These are phyloP conservation scores for Melinaea menophilus DNA, from an alignment of 2,888 invertebrate species.

Conservation along the genomic window DNA sequence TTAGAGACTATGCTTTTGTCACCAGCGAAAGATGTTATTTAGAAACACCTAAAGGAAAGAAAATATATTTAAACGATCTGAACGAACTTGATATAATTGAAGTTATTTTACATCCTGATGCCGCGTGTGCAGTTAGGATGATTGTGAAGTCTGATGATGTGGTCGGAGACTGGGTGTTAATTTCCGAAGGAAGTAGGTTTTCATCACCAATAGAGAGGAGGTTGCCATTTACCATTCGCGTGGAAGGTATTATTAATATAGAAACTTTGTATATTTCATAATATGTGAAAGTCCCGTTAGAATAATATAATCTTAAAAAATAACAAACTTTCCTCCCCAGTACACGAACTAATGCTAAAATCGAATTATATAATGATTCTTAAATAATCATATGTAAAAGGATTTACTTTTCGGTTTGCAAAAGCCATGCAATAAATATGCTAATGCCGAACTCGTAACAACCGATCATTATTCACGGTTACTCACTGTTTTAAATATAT, in stretches of 20 bases:
- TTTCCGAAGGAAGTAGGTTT: constrained; percentile 42
- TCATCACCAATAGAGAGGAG: constrained; percentile 46
- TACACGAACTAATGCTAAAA: too few species aligned
- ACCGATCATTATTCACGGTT: too few species aligned
- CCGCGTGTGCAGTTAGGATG: constrained; percentile 49
- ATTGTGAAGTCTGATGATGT: constrained; percentile 41
- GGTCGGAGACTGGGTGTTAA: constrained; percentile 57
- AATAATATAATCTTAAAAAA: too few species aligned
- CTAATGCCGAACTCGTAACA: too few species aligned
- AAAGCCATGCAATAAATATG: too few species aligned
- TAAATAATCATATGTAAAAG: too few species aligned
- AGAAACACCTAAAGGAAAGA: constrained; percentile 45
- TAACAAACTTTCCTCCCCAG: too few species aligned
- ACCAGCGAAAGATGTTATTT: constrained; percentile 49
- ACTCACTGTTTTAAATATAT: too few species aligned
- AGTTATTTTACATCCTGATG: constrained; percentile 34
- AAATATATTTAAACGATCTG: constrained; percentile 44
- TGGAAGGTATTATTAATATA: constrained; percentile 52
- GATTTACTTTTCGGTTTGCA: too few species aligned
- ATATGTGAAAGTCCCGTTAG: too few species aligned
- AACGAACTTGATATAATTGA: constrained; percentile 41
- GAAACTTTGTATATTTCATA: too few species aligned
- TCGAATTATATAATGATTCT: too few species aligned
- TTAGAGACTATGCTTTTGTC: constrained; percentile 28
- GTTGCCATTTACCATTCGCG: constrained; percentile 48